Base-by-base conservation (phyloP, 2,888 invertebrate genomes). In the Calephelis perditalis region DNA sequence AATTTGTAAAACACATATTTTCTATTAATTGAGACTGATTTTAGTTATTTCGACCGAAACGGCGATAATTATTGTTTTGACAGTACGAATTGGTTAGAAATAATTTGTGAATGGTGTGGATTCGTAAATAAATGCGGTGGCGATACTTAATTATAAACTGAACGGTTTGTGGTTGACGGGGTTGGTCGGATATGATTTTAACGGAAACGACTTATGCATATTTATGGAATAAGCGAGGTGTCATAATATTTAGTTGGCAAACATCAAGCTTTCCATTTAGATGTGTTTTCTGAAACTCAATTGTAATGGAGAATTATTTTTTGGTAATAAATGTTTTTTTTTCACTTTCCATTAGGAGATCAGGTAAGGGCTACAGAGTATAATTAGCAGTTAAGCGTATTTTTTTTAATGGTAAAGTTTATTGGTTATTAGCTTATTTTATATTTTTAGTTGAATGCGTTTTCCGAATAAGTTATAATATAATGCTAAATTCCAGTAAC, bases 101-200 rank as follows among this genome's bases (percentile, higher is more conserved):
- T 52, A 26, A 52, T 52, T 52, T 26, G 52, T 35, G 52, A 35
- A 57, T 44, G 57, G 15, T 37, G 59, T 45, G 7, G 37, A 44
- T 46, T 54, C 26, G 52, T 52, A 52, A 52, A 52, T 52, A 52
- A 52, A 52, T 35, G 52, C 52, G 35, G 35, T 26, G 52, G 52
- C 52, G 26, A 26, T 52, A 52, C 52, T 52, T 52, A 52, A 52
- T 52, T 52, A 52, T 52, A 26, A 52, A 11, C 11, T 26, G 52
- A 52, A 52, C 10, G 35, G 11, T 52, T 35, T 52, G 52, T 35
- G 52, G 52, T 52, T 52, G 52, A 52, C 52, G 11, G 52, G 11
- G 52, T 52, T 7, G 26, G 52, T 52, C 35, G 26, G 26, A 52
- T 52, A 52, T 52, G 52, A 52, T 52, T 52, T 52, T 52, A 52